These are phyloP conservation scores for Colistium nudipinnis DNA, from an alignment of 2,113 vertebrate genomes.

Conservation along the genomic window DNA sequence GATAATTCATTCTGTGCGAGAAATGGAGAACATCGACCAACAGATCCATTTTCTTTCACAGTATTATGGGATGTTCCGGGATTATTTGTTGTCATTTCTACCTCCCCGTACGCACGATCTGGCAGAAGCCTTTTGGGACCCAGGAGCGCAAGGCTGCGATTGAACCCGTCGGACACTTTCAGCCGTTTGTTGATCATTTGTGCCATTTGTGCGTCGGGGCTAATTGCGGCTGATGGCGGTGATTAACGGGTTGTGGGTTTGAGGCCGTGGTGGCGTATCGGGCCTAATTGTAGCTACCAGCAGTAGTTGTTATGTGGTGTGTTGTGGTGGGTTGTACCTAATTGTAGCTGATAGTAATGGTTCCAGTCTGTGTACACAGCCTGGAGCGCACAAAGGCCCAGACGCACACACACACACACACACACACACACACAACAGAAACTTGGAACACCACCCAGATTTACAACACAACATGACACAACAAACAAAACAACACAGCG, in stretches of 20 bases:
- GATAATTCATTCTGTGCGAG: too few species aligned
- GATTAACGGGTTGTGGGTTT: conserved; percentile 66
- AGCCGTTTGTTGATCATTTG: too few species aligned
- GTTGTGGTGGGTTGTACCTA: conserved; percentile 74
- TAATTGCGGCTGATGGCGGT: conserved; percentile 74
- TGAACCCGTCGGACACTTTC: too few species aligned
- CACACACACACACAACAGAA: conserved; percentile 19
- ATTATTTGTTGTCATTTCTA: too few species aligned
- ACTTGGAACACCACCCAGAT: conserved; percentile 5
- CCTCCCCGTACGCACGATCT: too few species aligned
- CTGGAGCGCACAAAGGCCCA: conserved; percentile 59
- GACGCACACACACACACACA: conserved; percentile 44
- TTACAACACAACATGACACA: not conserved
- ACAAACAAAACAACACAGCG: not conserved
- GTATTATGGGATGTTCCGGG: too few species aligned
- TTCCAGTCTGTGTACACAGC: conserved; percentile 79
- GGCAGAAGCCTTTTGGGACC: too few species aligned
- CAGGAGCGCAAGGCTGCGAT: too few species aligned
- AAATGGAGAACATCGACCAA: too few species aligned
- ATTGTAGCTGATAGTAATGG: conserved; percentile 81
- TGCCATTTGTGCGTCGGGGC: conserved; percentile 35
- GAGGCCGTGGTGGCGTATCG: conserved; percentile 61
- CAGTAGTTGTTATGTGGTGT: conserved; percentile 76
- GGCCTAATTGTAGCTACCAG: conserved; percentile 77
- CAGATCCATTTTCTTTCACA: too few species aligned